Base-by-base conservation (phyloP, 2,888 invertebrate genomes). In the Phasia obesa region DNA sequence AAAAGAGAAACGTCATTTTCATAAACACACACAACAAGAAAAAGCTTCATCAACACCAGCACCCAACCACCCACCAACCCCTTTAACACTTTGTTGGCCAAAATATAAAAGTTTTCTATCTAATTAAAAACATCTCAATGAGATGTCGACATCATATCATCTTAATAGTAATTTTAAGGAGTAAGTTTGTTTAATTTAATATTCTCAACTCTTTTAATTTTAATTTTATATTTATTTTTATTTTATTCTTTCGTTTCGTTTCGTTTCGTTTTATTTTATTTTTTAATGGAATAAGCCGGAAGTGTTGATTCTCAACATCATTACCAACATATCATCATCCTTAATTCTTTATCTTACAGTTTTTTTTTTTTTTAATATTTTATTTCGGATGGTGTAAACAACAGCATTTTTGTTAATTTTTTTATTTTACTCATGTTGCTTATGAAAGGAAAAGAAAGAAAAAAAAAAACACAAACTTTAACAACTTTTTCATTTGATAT, bases 271-370 rank as follows among this genome's bases (percentile, higher is more conserved):
- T n/a, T n/a, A n/a, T n/a, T n/a, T n/a, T n/a, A n/a, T n/a, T 69
- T n/a, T 49, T 55, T 23, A 65, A 77, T 74, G 64, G 59, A 60
- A 71, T 38, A 65, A 79, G 83, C 83, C 83, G 83, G 83, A 83
- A 83, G 83, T 83, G 83, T 83, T 83, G 83, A 83, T 79, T 83
- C 75, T 79, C 79, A 83, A 75, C 83, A 83, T 83, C 83, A 79
- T 83, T 83, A 83, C 83, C 83, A 83, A 83, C 83, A 83, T 83
- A 83, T 83, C 83, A 79, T 75, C 70, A 59, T 79, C 47, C 73
- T 82, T 83, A 83, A 83, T 79, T 83, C 79, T 71, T 75, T 79
- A 83, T 83, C 82, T 83, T 81, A 57, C 81, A 67, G 57, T 57
- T 73, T 35, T 42, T 57, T 57, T 49, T 64, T 51, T 64, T 77